Conservation (phyloP, 2,113 vertebrate genomes). For the Sterna hirundo region DNA sequence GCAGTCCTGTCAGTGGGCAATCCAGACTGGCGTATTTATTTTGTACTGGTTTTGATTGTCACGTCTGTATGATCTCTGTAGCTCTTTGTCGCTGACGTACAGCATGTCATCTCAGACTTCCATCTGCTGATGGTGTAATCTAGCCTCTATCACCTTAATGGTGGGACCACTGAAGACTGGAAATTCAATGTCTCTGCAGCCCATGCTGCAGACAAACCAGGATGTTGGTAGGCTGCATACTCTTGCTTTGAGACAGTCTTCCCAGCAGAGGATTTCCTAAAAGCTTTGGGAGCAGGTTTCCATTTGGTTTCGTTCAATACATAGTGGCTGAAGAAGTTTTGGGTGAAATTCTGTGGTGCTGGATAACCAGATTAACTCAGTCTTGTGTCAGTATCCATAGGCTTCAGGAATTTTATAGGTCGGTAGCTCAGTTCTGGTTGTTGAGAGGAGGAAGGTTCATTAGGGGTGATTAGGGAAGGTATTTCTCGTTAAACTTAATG, state of each 20-base stretch:
- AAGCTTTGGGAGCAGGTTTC: not conserved
- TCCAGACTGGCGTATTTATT: not conserved
- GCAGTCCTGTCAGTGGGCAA: not conserved
- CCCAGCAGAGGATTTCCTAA: not conserved
- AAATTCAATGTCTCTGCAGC: not conserved
- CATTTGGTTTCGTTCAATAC: not conserved
- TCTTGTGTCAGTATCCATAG: not conserved
- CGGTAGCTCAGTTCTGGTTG: not conserved
- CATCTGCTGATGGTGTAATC: not conserved
- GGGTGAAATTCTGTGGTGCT: not conserved
- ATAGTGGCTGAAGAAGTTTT: not conserved
- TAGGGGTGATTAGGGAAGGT: not conserved
- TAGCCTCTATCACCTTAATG: not conserved
- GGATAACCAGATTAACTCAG: not conserved
- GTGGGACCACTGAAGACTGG: not conserved
- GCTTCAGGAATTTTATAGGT: not conserved
- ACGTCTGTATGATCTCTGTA: not conserved
- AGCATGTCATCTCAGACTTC: not conserved
- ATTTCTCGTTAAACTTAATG: not conserved
- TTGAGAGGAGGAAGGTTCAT: not conserved
- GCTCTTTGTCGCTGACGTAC: not conserved
- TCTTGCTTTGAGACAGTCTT: not conserved
- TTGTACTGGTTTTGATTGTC: not conserved
- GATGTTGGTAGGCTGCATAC: not conserved
- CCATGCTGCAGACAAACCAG: not conserved